Conservation (phyloP, 2,113 vertebrate species). For the Triplophysa rosa region DNA sequence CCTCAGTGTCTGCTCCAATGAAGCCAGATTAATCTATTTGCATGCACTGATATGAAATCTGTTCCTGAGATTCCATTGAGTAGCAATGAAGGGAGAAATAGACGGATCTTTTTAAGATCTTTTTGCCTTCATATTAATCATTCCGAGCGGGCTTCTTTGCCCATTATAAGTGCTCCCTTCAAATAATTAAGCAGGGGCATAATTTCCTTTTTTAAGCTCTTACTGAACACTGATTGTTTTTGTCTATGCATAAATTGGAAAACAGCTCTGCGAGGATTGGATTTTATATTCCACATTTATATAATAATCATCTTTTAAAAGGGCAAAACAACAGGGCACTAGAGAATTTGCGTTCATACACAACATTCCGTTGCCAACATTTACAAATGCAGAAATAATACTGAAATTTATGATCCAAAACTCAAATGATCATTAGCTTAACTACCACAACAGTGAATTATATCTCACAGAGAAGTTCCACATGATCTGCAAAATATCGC, state of each 20-base stretch:
- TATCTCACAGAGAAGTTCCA: background rate
- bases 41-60: slow-evolving; percentile 55
- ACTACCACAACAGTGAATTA: background rate
- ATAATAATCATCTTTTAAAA: slow-evolving; percentile 37
- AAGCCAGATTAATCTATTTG: slow-evolving; percentile 56
- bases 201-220: background rate
- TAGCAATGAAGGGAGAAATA: slow-evolving; percentile 45
- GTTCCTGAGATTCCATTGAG: slow-evolving; percentile 48
- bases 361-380: slow-evolving; percentile 7
- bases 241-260: slow-evolving; percentile 24
- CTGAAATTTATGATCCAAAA: background rate
- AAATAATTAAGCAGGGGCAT: slow-evolving; percentile 26
- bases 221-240: slow-evolving; percentile 25
- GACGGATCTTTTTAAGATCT: slow-evolving; percentile 26
- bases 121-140: slow-evolving; percentile 47
- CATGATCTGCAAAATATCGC: background rate
- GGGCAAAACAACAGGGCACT: background rate
- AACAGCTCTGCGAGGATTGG: slow-evolving; percentile 12
- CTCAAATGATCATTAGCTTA: slow-evolving; percentile 17
- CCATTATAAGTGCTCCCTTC: background rate
- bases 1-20: slow-evolving; percentile 56
- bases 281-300: slow-evolving; percentile 17
- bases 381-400: slow-evolving; percentile 4
- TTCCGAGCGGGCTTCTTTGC: slow-evolving; percentile 27
- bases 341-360: background rate